Evolutionary conservation across 2,888 invertebrate genomes (phyloP), one percentile per base, ranked within the genome.

Genomic region (Miltochrista miniata): DNA sequence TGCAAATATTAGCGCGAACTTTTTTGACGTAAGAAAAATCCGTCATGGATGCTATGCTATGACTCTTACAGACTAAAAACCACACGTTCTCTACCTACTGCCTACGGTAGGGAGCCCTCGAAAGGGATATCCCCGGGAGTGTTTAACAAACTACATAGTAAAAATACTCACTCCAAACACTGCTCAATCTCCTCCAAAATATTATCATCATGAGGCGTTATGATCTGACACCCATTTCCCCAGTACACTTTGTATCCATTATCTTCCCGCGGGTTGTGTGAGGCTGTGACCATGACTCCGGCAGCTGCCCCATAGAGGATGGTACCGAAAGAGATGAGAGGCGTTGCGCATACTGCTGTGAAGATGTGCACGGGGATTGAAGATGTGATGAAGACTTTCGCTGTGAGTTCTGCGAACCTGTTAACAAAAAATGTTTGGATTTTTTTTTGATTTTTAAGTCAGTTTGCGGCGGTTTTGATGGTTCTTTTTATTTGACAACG

Each of bases 181-280:
- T 94, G 91, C 48, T 94, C 75, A 64, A 99, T 98, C 43, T 93
- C 92, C 0, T 94, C 90, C 65, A 98, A 94, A 55, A 99, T 98
- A 38, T 94, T 94, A 70, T 95, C 94, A 80, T 99, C 99, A 61
- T 96, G 96, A 0, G 99, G 99, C 0, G 96, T 84, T 54, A 98
- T 95, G 57, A 99, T 98, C 94, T 99, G 99, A 7, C 98, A 96
- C 0, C 98, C 98, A 84, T 99, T 99, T 8, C 93, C 91, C 95
- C 98, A 98, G 82, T 99, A 99, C 7, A 98, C 98, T 92, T 99
- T 99, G 78, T 99, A 99, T 1, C 98, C 98, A 79, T 98, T 98
- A 77, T 99, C 98, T 29, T 98, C 95, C 79, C 97, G 98, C 0
- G 98, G 98, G 87, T 98, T 98, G 76, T 98, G 98, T 0, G 98